phyloP scores from a whole-genome alignment of 2,113 vertebrate species.

The Lipophrys pholis region DNA sequence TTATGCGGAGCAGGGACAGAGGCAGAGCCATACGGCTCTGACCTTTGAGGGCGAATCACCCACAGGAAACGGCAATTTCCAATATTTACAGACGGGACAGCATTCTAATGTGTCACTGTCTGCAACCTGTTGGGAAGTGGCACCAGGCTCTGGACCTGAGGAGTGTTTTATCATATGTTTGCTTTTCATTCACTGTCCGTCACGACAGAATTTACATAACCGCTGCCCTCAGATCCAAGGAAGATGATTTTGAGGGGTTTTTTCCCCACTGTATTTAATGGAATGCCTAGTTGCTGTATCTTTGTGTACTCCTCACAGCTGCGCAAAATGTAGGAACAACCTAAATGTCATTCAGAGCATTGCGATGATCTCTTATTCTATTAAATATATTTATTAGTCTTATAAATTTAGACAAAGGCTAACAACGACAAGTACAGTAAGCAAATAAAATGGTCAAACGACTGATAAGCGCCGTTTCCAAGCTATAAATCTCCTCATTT shows the following conservation, averaged over 20 bases:
- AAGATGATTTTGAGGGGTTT: not conserved
- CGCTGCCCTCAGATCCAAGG: not conserved
- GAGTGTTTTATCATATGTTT: conserved; percentile 19
- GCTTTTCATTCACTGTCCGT: conserved; percentile 21
- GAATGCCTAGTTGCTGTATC: not conserved
- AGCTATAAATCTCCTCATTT: conserved; percentile 32
- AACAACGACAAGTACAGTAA: not conserved
- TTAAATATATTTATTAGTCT: not conserved
- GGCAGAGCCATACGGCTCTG: conserved; percentile 59
- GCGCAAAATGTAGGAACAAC: not conserved
- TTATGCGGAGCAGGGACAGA: conserved; percentile 58
- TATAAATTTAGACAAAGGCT: not conserved
- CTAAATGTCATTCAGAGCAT: not conserved
- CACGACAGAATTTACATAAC: conserved; percentile 11
- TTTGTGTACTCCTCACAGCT: not conserved
- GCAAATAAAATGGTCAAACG: not conserved
- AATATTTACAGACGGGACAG: conserved; percentile 74
- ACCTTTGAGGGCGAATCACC: conserved; percentile 80
- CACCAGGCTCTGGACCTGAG: conserved; percentile 4
- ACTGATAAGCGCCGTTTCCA: conserved; percentile 13
- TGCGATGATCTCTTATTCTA: not conserved
- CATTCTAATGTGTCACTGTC: conserved; percentile 65
- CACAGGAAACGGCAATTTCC: conserved; percentile 80
- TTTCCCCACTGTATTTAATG: not conserved
- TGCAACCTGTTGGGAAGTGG: conserved; percentile 44